Base-by-base conservation (phyloP, 1,140 invertebrate species). In the Aphaenogaster floridana region DNA sequence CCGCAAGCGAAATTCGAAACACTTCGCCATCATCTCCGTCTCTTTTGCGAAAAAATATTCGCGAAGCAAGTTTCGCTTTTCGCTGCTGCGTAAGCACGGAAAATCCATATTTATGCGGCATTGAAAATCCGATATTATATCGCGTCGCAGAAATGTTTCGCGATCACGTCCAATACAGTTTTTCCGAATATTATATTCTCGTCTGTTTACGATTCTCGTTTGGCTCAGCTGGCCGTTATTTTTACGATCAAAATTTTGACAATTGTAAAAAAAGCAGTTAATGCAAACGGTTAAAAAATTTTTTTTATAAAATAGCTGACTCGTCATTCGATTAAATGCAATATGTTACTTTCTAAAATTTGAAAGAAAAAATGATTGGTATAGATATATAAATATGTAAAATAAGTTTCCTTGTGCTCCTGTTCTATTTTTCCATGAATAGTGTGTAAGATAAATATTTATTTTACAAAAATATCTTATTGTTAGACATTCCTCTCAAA, bases 1-100 rank as follows among this genome's bases (percentile, higher is more conserved):
- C 48, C n/a, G 39, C 36, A 34, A 71, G 61, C 50, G 68, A 89
- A 86, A 89, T 89, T 89, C 64, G 63, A 81, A 86, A 87, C 48
- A 74, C 50, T 74, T n/a, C 54, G n/a, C 80, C 42, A 61, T 61
- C 69, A 42, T 36, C n/a, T 36, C 28, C 21, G 42, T 72, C 28
- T 74, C 42, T 36, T 9, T 50, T 28, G 11, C 34, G 54, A 84
- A 84, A 84, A 84, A 84, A 84, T 84, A 84, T 74, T 84, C 80
- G 80, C 68, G 17, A 48, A 74, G 39, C 69, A 48, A 61, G 42
- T 84, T 74, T 39, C 52, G 52, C 34, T 80, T 80, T 59, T 83
- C 42, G 28, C 13, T 21, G 80, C 68, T 84, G 42, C 52, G 54
- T 57, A 61, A 74, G 69, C 54, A 74, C 42, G 8, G n/a, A 9